A percentile compares a stretch with the other conserved stretches of the same genome.
phyloP scores from a whole-genome alignment of 2,797 vertebrate genomes.

The Sphaeramia orbicularis region DNA sequence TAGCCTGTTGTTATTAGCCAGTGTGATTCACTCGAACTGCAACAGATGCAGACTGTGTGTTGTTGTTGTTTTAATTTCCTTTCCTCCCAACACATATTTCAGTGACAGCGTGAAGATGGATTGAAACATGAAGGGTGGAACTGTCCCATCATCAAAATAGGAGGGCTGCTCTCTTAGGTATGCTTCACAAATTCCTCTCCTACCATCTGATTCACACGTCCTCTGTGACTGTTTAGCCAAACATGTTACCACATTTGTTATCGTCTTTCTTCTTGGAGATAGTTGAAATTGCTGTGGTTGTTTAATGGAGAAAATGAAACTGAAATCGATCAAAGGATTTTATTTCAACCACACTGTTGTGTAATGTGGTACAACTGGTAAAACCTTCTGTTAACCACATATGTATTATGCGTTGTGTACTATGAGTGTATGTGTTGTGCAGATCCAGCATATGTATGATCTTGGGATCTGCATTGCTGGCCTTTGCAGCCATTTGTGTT shows the following conservation, averaged over 20 bases:
- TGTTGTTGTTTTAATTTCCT: conserved; percentile 38
- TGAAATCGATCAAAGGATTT: not conserved
- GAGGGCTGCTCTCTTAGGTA: conserved; percentile 64
- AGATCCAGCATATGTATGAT: conserved; percentile 10
- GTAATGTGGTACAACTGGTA: conserved; percentile 7
- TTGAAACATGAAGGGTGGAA: conserved; percentile 68
- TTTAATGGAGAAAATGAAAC: not conserved
- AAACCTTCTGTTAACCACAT: conserved; percentile 13
- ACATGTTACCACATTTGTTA: not conserved
- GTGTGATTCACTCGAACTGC: conserved; percentile 25
- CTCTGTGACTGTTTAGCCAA: conserved; percentile 13
- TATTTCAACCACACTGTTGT: conserved; percentile 3
- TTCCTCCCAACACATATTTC: conserved; percentile 35
- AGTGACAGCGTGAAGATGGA: conserved; percentile 64
- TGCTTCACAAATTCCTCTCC: conserved; percentile 2
- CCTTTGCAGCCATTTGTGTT: conserved; percentile 31
- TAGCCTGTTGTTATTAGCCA: conserved; percentile 29
- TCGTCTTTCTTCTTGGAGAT: not conserved
- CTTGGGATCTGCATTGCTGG: conserved; percentile 8
- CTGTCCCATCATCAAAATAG: conserved; percentile 50
- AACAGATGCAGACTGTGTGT: conserved; percentile 5
- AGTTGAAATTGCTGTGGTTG: not conserved
- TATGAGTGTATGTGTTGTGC: conserved; percentile 11
- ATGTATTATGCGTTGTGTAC: no score
- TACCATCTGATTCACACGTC: not conserved